A percentile compares a stretch with the other conserved stretches of the same genome.
These are phyloP conservation scores for Euspilapteryx auroguttella DNA, from an alignment of 2,888 invertebrate genomes.

Conservation along the genomic window DNA sequence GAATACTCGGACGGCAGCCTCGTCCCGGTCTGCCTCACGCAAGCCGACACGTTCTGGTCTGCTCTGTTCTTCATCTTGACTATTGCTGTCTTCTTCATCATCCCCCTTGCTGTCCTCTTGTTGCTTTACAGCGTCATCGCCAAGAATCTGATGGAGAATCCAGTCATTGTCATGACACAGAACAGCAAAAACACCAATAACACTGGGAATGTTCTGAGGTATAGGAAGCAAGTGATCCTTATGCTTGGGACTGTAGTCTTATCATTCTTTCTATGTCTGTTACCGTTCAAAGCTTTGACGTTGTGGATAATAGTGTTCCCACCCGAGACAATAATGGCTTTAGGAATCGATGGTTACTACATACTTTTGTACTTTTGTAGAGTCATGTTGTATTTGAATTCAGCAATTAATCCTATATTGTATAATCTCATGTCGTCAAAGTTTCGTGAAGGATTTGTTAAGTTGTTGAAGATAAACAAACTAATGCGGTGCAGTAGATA, in stretches of 20 bases:
- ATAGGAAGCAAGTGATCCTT: conserved; percentile 80
- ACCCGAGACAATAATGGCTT: conserved; percentile 64
- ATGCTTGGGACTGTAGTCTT: conserved; percentile 90
- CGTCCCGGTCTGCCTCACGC: conserved; percentile 80
- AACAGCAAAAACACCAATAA: conserved; percentile 48
- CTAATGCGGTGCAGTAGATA: conserved; percentile 41
- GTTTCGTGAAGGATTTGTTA: conserved; percentile 80
- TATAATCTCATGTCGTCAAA: conserved; percentile 93
- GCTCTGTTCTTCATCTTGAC: conserved; percentile 79
- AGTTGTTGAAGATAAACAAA: conserved; percentile 58
- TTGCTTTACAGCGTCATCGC: conserved; percentile 85
- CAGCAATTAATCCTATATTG: conserved; percentile 87
- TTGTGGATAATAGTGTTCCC: conserved; percentile 84
- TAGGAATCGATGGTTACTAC: conserved; percentile 82
- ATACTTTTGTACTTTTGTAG: conserved; percentile 83
- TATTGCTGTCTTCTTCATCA: conserved; percentile 81
- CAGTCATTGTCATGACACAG: conserved; percentile 69
- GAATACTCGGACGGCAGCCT: conserved; percentile 71
- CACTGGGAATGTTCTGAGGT: conserved; percentile 64
- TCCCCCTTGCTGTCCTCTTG: conserved; percentile 80
- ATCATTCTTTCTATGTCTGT: conserved; percentile 86
- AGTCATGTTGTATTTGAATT: conserved; percentile 87
- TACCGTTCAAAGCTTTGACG: conserved; percentile 87
- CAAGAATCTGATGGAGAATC: conserved; percentile 80
- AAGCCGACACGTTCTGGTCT: conserved; percentile 76